These are phyloP conservation scores for Apogon hyalosoma DNA, from an alignment of 2,797 vertebrate genomes.

Conservation along the genomic window DNA sequence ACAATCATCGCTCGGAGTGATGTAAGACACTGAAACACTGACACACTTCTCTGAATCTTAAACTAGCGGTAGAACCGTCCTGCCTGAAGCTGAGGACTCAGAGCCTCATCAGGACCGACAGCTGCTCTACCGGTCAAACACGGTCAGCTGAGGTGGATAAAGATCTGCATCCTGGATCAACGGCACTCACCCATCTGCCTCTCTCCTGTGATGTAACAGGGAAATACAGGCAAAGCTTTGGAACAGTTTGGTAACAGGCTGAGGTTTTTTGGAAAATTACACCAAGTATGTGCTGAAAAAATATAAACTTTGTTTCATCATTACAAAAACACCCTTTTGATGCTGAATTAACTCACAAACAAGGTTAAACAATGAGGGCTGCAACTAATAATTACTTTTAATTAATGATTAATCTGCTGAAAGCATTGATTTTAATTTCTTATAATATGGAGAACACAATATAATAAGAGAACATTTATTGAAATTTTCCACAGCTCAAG, in stretches of 20 bases:
- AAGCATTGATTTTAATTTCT: no score
- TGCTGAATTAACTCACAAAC: no score
- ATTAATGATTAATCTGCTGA: no score
- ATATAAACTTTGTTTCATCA: no score
- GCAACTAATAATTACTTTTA: no score
- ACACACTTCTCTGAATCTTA: conserved; percentile 26
- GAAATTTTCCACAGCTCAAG: no score
- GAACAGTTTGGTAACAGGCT: conserved; percentile 3
- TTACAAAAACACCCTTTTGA: no score
- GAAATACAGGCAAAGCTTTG: conserved; percentile 20
- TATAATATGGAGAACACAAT: no score
- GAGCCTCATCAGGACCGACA: conserved; percentile 36
- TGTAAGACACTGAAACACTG: conserved; percentile 36
- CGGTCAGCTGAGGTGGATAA: conserved; percentile 51
- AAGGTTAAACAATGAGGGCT: background rate
- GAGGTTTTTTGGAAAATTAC: conserved; percentile 1
- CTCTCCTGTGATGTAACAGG: conserved; percentile 44
- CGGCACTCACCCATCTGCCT: conserved; percentile 47
- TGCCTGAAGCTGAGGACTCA: background rate
- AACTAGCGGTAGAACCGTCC: background rate
- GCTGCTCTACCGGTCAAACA: conserved; percentile 40
- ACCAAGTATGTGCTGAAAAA: background rate
- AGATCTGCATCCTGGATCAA: conserved; percentile 50
- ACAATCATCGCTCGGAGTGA: conserved; percentile 30
- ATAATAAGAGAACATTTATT: no score